Percentiles rank a stretch among this genome's conserved stretches.
phyloP scores from a whole-genome alignment of 2,888 invertebrate species.

The Thera britannica region DNA sequence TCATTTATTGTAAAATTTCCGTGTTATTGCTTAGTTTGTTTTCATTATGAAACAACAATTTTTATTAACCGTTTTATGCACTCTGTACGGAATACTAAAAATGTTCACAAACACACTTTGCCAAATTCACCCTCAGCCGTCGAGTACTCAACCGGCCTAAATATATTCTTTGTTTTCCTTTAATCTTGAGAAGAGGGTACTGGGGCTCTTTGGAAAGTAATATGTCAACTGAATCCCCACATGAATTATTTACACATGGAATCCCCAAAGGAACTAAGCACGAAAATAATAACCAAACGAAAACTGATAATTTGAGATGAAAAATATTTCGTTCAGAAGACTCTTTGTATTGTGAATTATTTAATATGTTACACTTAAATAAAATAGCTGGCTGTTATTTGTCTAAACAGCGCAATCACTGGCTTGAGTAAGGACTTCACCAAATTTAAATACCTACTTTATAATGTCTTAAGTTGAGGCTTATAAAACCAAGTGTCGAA shows the following conservation, averaged over 20 bases:
- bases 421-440: not conserved
- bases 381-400: no score
- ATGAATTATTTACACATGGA: conserved; percentile 71
- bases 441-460: conserved; percentile 2
- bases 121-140: conserved; percentile 44
- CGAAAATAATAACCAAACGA: conserved; percentile 40
- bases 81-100: conserved; percentile 19
- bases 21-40: not conserved
- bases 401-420: not conserved
- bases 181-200: conserved; percentile 56
- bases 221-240: conserved; percentile 63
- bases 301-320: conserved; percentile 29
- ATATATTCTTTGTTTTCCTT: conserved; percentile 57
- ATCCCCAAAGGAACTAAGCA: conserved; percentile 59
- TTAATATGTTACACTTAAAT: no score
- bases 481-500: conserved; percentile 25
- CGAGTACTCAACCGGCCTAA: conserved; percentile 41
- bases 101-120: conserved; percentile 37
- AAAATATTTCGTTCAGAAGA: no score
- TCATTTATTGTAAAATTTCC: no score
- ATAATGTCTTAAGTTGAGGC: conserved; percentile 26
- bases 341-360: no score
- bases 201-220: conserved; percentile 55
- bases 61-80: not conserved
- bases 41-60: not conserved